Base-by-base conservation (phyloP, 2,113 vertebrate species). In the Turnix velox region DNA sequence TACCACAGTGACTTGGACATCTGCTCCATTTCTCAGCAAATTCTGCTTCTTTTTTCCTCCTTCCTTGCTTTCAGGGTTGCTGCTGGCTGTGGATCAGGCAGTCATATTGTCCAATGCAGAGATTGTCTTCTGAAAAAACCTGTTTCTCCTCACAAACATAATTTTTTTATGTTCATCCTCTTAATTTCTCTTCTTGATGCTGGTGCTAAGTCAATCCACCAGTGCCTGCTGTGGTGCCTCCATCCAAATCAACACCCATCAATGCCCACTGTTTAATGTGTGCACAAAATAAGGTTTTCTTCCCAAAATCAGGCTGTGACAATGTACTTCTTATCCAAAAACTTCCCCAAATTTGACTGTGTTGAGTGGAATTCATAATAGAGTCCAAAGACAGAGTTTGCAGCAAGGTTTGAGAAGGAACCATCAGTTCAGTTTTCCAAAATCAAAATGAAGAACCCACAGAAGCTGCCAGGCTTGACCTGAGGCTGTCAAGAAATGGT, bases 261-360 rank as follows among this genome's bases (percentile, higher is more conserved):
- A 33, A 19, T 22, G 30, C 2, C 23, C 74, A 33, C 3, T 2
- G 33, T 58, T 46, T 49, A 46, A 82, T 27, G 11, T 43, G 40
- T 51, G 66, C 33, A 43, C 46, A 59, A 68, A 68, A 9, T 0
- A 2, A 61, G 45, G 9, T 51, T 12, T 68, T 45, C 52, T 59
- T 52, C 66, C 75, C 71, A 43, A 74, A 92, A 58, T 25, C 1
- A 0, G 18, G 67, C 28, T 1, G 0, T 61, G 20, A 46, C 30
- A n/a, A 18, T 0, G 0, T 48, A 28, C 9, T 54, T 72, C 37
- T 35, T 33, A 68, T 28, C 40, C 55, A 69, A 68, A 7, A 23
- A 42, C 14, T n/a, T n/a, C n/a, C n/a, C 24, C 25, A 24, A 19
- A 63, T 30, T 7, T 39, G 61, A 57, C 17, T 3, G 15, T 27